Evolutionary conservation across 2,888 invertebrate species (phyloP).

Genomic region (Perizoma affinitatum): DNA sequence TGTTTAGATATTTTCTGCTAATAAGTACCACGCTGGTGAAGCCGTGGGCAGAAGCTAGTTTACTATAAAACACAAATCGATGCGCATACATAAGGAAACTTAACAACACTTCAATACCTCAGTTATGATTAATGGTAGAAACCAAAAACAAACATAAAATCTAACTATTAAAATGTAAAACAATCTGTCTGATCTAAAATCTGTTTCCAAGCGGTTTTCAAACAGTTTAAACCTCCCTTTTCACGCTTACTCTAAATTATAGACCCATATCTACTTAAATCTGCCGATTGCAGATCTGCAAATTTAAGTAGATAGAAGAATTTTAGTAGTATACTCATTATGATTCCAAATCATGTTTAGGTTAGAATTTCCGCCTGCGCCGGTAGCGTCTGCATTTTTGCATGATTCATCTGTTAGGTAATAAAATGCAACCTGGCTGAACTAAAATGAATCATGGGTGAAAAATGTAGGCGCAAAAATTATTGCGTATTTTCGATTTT

Average conservation of each 20-base stretch:
- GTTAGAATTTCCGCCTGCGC: constrained; percentile 27
- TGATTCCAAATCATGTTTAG: constrained; percentile 28
- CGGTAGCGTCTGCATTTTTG: constrained; percentile 56
- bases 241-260: constrained; percentile 3
- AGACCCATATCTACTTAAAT: too few species aligned
- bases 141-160: too few species aligned
- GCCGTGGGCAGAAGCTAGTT: too few species aligned
- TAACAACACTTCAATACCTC: too few species aligned
- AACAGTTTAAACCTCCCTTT: too few species aligned
- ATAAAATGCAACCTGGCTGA: constrained; percentile 39
- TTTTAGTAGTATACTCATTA: constrained; percentile 8
- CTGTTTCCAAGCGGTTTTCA: neutral
- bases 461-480: constrained; percentile 30
- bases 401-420: constrained; percentile 49
- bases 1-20: too few species aligned
- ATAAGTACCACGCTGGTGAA: too few species aligned
- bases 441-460: constrained; percentile 44
- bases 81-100: too few species aligned
- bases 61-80: too few species aligned
- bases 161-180: neutral
- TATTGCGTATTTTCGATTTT: constrained; percentile 7
- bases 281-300: too few species aligned
- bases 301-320: constrained; percentile 11
- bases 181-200: neutral
- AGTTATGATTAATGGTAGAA: too few species aligned